A percentile compares a stretch with the other conserved stretches of the same genome.
Evolutionary conservation across 2,888 invertebrate genomes (phyloP).

Genomic region (Rambutsinella grinnellia): DNA sequence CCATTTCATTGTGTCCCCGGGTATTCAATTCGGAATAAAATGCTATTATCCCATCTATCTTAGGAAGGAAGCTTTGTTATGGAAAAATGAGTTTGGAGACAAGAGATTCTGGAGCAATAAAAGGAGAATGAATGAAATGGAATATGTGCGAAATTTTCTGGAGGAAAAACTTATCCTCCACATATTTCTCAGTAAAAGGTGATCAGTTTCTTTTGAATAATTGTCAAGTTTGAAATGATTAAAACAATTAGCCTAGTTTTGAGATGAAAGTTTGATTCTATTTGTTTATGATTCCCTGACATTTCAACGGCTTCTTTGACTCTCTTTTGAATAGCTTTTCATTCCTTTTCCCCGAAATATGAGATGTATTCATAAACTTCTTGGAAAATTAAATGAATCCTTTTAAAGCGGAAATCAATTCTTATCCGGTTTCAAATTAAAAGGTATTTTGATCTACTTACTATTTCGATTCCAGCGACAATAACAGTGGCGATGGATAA

Average conservation of each 20-base stretch:
- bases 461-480: constrained; percentile 52
- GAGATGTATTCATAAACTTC: too few species aligned
- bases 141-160: constrained; percentile 1
- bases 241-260: too few species aligned
- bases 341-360: too few species aligned
- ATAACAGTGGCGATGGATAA: constrained; percentile 46
- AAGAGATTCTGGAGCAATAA: not conserved
- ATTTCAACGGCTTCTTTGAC: too few species aligned
- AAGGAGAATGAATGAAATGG: not conserved
- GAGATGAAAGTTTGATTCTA: too few species aligned
- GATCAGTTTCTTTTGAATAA: not conserved
- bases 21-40: constrained; percentile 12
- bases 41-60: not conserved
- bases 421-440: too few species aligned
- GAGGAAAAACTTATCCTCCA: not conserved
- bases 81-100: not conserved
- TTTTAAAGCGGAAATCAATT: too few species aligned
- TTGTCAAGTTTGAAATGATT: not conserved
- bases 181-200: not conserved
- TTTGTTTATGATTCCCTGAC: too few species aligned
- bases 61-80: not conserved
- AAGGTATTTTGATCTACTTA: too few species aligned
- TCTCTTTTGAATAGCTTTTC: too few species aligned
- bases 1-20: constrained; percentile 12
- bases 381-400: too few species aligned